Conservation (phyloP, 2,113 vertebrate genomes). For the Trinectes maculatus region DNA sequence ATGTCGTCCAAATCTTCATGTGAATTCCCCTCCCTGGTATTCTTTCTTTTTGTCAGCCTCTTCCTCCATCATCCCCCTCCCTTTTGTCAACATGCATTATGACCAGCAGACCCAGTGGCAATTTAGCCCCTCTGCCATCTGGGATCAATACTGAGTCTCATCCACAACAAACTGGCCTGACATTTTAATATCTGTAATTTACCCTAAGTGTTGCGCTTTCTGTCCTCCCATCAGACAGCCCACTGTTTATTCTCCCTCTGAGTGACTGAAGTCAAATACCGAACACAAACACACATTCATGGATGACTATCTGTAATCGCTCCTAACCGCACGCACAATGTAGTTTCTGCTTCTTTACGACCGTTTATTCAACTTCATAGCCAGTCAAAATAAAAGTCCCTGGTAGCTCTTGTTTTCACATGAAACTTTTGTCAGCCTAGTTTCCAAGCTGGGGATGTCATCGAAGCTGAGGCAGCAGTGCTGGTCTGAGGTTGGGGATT, state of each 20-base stretch:
- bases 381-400: slow-evolving; percentile 59
- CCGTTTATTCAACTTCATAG: slow-evolving; percentile 30
- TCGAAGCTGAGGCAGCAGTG: slow-evolving; percentile 28
- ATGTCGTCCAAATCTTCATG: no score
- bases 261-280: slow-evolving; percentile 66
- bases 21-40: slow-evolving; percentile 59
- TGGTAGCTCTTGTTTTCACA: slow-evolving; percentile 42
- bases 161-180: slow-evolving; percentile 76
- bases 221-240: slow-evolving; percentile 74
- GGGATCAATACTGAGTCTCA: slow-evolving; percentile 83
- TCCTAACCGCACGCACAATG: slow-evolving; percentile 49
- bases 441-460: slow-evolving; percentile 25
- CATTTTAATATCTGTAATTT: slow-evolving; percentile 85
- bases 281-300: slow-evolving; percentile 58
- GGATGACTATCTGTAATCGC: slow-evolving; percentile 65
- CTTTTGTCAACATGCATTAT: slow-evolving; percentile 72
- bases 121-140: slow-evolving; percentile 78
- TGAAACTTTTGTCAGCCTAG: slow-evolving; percentile 42
- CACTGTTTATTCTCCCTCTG: slow-evolving; percentile 70
- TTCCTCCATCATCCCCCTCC: slow-evolving; percentile 50
- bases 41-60: slow-evolving; percentile 62
- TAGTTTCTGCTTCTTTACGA: slow-evolving; percentile 36
- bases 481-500: slow-evolving; percentile 21
- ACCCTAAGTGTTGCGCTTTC: slow-evolving; percentile 81
- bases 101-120: slow-evolving; percentile 66